These are phyloP conservation scores for Watsonalla cultraria DNA, from an alignment of 2,888 invertebrate genomes.

Conservation along the genomic window DNA sequence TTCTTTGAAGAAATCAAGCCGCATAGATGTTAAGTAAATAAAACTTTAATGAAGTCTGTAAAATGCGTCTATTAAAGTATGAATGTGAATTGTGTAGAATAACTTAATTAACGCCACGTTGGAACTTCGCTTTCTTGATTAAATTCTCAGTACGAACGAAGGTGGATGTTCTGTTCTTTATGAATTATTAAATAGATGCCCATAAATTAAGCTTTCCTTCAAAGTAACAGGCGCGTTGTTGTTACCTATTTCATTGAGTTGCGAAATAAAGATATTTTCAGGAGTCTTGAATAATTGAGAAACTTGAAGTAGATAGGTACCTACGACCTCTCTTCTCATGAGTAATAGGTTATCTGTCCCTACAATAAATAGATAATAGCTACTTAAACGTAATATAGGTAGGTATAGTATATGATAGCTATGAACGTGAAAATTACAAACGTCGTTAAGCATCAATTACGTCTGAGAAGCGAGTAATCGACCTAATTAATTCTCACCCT, in stretches of 20 bases:
- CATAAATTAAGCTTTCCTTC: background rate
- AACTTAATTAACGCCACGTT: background rate
- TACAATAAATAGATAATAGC: too few species aligned
- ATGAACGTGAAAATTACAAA: background rate
- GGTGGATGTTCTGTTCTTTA: background rate
- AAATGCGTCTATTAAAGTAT: background rate
- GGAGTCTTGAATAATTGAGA: too few species aligned
- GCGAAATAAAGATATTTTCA: too few species aligned
- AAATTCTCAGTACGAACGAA: background rate
- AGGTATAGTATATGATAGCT: background rate
- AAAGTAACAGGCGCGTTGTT: background rate
- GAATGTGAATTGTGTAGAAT: background rate
- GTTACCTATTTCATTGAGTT: background rate
- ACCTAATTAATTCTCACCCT: background rate
- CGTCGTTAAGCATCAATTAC: background rate
- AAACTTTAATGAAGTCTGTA: background rate
- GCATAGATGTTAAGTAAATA: too few species aligned
- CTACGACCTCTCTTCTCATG: too few species aligned
- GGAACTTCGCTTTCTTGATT: background rate
- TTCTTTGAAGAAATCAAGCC: too few species aligned
- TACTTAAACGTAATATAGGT: too few species aligned
- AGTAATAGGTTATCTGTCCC: too few species aligned
- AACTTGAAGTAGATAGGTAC: too few species aligned
- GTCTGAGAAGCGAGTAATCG: background rate
- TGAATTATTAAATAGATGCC: background rate